Conservation (phyloP, 2,113 vertebrate species). For the Mastomys natalensis region DNA sequence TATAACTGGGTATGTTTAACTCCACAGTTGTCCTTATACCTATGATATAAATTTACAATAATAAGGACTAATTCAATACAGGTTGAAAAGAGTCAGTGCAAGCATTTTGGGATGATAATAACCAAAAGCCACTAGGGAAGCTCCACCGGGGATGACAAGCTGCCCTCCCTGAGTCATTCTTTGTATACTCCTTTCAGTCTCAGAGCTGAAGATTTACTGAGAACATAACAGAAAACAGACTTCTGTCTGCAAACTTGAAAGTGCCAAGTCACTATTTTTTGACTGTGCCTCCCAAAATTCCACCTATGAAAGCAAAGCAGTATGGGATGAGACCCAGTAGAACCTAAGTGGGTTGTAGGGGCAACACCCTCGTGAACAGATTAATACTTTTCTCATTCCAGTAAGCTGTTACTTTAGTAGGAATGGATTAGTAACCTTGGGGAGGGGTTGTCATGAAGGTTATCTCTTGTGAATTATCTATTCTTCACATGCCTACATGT, state of each 20-base stretch:
- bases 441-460: neutral
- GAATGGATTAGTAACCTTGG: neutral
- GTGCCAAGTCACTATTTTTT: neutral
- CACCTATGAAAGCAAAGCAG: neutral
- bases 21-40: neutral
- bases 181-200: neutral
- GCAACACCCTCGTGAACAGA: neutral
- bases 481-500: neutral
- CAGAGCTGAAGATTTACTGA: neutral
- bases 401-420: neutral
- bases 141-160: no score
- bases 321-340: neutral
- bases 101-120: neutral
- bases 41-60: neutral
- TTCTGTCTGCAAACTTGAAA: neutral
- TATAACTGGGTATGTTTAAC: neutral
- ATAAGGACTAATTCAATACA: neutral
- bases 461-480: neutral
- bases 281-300: neutral
- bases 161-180: neutral
- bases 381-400: neutral
- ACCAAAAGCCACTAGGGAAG: neutral
- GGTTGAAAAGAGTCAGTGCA: neutral
- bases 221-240: neutral
- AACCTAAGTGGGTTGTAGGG: neutral